phyloP scores from a whole-genome alignment of 2,113 vertebrate genomes.

The Oreochromis spilurus region DNA sequence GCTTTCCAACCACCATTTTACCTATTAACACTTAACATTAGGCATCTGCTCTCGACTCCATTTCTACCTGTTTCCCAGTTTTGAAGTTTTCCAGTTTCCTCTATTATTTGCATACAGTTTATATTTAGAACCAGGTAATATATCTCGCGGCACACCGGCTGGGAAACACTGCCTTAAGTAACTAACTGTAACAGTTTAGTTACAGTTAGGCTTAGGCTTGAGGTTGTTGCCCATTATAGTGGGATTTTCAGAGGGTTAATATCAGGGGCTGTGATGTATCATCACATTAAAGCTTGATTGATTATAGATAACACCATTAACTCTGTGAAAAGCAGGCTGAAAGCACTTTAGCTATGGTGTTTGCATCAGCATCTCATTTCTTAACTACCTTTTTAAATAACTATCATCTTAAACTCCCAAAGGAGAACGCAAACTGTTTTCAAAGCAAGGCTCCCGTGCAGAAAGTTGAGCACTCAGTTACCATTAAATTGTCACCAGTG shows the following conservation, averaged over 20 bases:
- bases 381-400: not conserved
- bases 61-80: not conserved
- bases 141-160: accelerated
- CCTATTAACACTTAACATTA: too few species aligned
- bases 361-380: not conserved
- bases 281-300: not conserved
- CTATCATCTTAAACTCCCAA: not conserved
- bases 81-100: not conserved
- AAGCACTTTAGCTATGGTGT: not conserved
- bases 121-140: not conserved
- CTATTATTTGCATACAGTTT: not conserved
- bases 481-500: not conserved
- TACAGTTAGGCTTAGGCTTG: not conserved
- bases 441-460: not conserved
- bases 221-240: not conserved
- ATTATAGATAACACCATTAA: not conserved
- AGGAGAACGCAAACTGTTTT: not conserved
- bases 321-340: not conserved
- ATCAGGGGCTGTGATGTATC: not conserved
- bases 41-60: not conserved
- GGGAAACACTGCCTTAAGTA: not conserved
- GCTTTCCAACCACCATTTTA: not conserved
- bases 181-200: not conserved
- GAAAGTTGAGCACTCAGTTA: not conserved
- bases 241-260: not conserved